These are phyloP conservation scores for Galago senegalensis DNA, from an alignment of 2,797 vertebrate genomes.

Conservation along the genomic window DNA sequence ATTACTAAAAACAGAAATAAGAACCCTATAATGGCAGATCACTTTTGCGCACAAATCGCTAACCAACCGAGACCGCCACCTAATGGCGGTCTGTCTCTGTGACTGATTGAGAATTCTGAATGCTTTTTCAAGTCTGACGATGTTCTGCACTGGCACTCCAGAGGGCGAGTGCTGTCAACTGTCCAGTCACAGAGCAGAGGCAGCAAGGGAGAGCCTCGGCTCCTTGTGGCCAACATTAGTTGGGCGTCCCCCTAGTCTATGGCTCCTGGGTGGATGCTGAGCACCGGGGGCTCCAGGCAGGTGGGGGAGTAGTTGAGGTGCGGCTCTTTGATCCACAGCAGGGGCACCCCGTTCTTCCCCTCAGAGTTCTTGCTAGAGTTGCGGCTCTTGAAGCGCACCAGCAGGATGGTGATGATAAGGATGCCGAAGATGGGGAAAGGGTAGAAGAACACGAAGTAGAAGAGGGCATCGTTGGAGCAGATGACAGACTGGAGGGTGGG, in stretches of 20 bases:
- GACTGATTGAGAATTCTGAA: not conserved
- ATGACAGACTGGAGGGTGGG: conserved; percentile 96
- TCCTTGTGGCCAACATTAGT: conserved; percentile 61
- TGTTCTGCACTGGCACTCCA: not conserved
- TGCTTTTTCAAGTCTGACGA: conserved; percentile 23
- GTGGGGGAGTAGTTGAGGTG: conserved; percentile 99
- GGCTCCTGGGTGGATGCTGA: conserved; percentile 98
- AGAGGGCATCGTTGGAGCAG: conserved; percentile 97
- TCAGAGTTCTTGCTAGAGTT: conserved; percentile 96
- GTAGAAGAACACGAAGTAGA: conserved; percentile 99
- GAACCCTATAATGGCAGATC: conserved; percentile 71
- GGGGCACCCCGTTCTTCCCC: conserved; percentile 97
- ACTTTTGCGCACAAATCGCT: conserved; percentile 72
- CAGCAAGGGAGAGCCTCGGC: conserved; percentile 76
- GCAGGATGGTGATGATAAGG: conserved; percentile 96
- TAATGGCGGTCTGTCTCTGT: conserved; percentile 43
- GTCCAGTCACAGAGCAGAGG: conserved; percentile 78
- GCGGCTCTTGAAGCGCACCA: conserved; percentile 97
- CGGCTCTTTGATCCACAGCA: conserved; percentile 99
- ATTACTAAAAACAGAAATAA: conserved; percentile 65
- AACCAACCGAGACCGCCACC: conserved; percentile 76
- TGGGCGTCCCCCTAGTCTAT: conserved; percentile 92
- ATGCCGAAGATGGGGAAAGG: conserved; percentile 98
- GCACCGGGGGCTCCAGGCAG: conserved; percentile 97
- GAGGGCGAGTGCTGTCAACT: not conserved